Conservation (phyloP, 2,113 vertebrate species). For the Oncorhynchus nerka region DNA sequence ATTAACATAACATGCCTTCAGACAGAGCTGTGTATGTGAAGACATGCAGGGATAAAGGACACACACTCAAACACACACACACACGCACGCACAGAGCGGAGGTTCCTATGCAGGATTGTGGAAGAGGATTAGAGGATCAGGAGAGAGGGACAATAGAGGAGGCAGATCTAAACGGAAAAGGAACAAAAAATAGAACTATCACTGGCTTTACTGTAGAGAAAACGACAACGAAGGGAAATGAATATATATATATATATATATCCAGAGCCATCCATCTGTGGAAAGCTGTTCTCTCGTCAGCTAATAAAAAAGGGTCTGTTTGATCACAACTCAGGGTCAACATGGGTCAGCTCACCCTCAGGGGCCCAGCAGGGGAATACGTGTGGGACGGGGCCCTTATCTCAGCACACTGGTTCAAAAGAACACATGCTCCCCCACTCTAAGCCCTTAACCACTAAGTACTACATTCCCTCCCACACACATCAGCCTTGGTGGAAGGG, state of each 20-base stretch:
- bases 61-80: too few relatives aligned
- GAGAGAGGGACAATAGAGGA: slow-evolving; percentile 23
- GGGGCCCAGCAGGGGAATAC: slow-evolving; percentile 39
- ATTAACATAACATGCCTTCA: slow-evolving; percentile 59
- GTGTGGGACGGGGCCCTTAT: slow-evolving; percentile 49
- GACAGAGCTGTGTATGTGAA: slow-evolving; percentile 50
- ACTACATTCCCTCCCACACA: too few relatives aligned
- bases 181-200: slow-evolving; percentile 5
- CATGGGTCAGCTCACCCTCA: slow-evolving; percentile 36
- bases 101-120: slow-evolving; percentile 36
- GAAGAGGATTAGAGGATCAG: slow-evolving; percentile 47
- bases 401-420: not conserved
- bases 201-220: slow-evolving; percentile 28
- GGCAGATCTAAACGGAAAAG: slow-evolving; percentile 33
- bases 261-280: slow-evolving; percentile 47
- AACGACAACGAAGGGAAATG: slow-evolving; percentile 40
- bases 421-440: too few relatives aligned
- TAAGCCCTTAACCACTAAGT: too few relatives aligned
- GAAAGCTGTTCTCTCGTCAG: slow-evolving; percentile 34
- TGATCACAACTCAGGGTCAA: slow-evolving; percentile 58
- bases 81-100: slow-evolving; percentile 1
- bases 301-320: slow-evolving; percentile 50
- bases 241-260: not conserved
- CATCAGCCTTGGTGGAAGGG: too few relatives aligned
- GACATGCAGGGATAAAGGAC: slow-evolving; percentile 29